Percentiles rank a stretch among this genome's conserved stretches.
Conservation (phyloP, 2,888 invertebrate species). For the Chymomyza amoena region DNA sequence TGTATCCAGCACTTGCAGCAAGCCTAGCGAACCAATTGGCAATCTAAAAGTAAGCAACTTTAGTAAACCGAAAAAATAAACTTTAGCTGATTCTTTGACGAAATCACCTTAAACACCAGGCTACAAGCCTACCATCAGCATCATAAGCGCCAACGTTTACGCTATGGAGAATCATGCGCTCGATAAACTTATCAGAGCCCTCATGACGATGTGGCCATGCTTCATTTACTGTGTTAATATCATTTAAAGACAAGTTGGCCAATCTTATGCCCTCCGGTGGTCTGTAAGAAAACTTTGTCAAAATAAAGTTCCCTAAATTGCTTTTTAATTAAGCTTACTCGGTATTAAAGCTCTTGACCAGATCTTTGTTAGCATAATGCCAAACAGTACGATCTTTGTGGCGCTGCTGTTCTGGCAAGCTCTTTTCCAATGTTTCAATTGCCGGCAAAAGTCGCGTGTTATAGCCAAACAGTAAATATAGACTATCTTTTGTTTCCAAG, state of each 20-base stretch:
- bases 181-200: constrained; percentile 53
- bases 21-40: constrained; percentile 63
- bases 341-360: constrained; percentile 50
- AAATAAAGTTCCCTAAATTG: background rate
- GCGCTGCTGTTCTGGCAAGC: constrained; percentile 21
- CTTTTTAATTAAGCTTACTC: constrained; percentile 47
- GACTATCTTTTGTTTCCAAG: constrained; percentile 28
- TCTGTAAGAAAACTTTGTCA: constrained; percentile 29
- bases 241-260: constrained; percentile 31
- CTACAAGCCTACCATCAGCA: constrained; percentile 56
- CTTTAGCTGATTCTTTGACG: background rate
- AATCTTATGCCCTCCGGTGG: constrained; percentile 56
- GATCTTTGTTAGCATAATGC: constrained; percentile 54
- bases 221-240: constrained; percentile 60
- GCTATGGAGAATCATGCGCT: constrained; percentile 57
- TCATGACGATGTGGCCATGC: constrained; percentile 65
- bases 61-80: background rate
- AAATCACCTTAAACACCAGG: constrained; percentile 71
- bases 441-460: constrained; percentile 41
- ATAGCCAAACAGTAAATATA: constrained; percentile 41
- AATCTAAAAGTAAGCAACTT: constrained; percentile 38
- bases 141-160: constrained; percentile 66
- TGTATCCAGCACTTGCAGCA: constrained; percentile 66
- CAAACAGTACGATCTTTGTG: constrained; percentile 39
- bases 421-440: constrained; percentile 33